These are phyloP conservation scores for Zalophus californianus DNA, from an alignment of 2,797 vertebrate genomes.

Conservation along the genomic window DNA sequence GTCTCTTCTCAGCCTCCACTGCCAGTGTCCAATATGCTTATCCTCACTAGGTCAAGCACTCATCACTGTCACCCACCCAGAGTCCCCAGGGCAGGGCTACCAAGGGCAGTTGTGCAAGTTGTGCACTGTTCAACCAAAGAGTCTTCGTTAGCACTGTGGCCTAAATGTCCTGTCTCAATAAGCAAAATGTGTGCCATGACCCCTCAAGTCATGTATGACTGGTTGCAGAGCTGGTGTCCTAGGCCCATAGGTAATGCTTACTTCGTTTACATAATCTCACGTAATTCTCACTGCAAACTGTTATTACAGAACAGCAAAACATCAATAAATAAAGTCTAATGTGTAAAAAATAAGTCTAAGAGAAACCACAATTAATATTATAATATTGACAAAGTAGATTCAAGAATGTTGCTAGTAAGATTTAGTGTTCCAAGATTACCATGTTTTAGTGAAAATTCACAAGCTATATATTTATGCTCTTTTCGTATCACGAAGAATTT, in stretches of 20 bases:
- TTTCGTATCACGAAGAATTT: neutral
- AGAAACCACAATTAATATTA: neutral
- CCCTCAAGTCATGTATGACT: neutral
- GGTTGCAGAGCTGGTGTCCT: neutral
- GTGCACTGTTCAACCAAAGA: neutral
- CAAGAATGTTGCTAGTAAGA: neutral
- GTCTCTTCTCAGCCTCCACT: neutral
- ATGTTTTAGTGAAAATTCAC: slow-evolving; percentile 4
- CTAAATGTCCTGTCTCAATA: neutral
- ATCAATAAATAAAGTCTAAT: neutral
- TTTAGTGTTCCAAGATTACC: neutral
- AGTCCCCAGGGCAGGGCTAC: neutral
- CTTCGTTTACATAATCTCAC: neutral
- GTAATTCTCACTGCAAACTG: neutral
- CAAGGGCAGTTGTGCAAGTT: neutral
- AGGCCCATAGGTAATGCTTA: neutral
- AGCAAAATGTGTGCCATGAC: neutral
- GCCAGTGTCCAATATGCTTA: neutral
- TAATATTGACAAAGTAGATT: neutral
- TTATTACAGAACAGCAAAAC: neutral
- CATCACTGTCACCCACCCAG: neutral
- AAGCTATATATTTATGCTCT: neutral
- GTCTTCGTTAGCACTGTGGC: neutral
- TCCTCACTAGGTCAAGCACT: neutral
- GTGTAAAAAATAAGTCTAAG: neutral